These are phyloP conservation scores for Variabilichromis moorii DNA, from an alignment of 2,113 vertebrate species.

Conservation along the genomic window DNA sequence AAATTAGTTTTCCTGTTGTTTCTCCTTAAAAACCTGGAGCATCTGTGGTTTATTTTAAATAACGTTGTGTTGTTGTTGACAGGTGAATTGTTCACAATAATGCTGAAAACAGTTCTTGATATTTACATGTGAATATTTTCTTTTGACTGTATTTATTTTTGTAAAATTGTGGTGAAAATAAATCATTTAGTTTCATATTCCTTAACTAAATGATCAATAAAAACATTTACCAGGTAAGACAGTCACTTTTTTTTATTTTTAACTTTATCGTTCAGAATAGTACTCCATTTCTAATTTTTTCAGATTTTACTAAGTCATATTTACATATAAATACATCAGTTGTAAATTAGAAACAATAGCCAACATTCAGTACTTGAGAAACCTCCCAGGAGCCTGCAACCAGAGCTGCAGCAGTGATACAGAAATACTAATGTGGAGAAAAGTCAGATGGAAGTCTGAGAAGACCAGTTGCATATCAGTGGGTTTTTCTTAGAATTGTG, in stretches of 20 bases:
- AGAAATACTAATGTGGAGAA: not conserved
- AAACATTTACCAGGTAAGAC: not conserved
- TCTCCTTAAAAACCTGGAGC: fast-evolving
- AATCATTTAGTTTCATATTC: not conserved
- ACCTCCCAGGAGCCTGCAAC: not conserved
- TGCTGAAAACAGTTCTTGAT: fast-evolving
- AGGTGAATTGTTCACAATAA: not conserved
- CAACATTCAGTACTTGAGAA: not conserved
- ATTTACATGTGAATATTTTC: not conserved
- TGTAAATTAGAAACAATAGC: not conserved
- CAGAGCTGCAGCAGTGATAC: not conserved
- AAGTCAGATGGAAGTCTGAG: fast-evolving
- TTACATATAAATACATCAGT: not conserved
- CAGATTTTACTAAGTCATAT: not conserved
- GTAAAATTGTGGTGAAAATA: not conserved
- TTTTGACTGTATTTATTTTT: not conserved
- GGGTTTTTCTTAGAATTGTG: not conserved
- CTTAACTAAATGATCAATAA: not conserved
- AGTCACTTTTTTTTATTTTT: fast-evolving
- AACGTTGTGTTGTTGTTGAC: not conserved
- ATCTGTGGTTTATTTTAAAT: not conserved
- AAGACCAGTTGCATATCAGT: not conserved
- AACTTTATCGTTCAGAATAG: not conserved
- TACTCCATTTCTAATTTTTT: not conserved
- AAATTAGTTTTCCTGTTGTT: fast-evolving